A percentile compares a stretch with the other conserved stretches of the same genome.
Evolutionary conservation across 1,140 invertebrate genomes (phyloP).

Genomic region (Myzus persicae): DNA sequence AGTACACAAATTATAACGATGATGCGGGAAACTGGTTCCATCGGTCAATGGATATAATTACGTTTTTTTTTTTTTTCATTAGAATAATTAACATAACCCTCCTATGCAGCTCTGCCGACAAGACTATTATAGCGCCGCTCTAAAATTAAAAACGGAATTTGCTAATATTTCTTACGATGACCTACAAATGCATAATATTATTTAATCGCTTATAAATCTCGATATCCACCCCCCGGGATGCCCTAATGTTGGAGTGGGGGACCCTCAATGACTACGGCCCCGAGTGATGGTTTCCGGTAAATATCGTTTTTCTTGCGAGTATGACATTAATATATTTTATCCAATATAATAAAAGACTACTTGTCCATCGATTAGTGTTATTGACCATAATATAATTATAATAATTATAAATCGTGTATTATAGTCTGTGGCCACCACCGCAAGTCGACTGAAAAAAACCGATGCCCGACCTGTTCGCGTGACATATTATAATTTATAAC

Average conservation of each 20-base stretch:
- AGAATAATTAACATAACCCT: neutral
- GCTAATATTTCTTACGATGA: neutral
- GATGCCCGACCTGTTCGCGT: too few species aligned
- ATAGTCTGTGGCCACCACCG: neutral
- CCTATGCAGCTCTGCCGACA: neutral
- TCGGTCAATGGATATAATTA: neutral
- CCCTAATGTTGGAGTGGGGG: too few species aligned
- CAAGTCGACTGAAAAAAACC: too few species aligned
- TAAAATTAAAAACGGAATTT: neutral
- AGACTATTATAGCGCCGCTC: neutral
- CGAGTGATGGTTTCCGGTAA: neutral
- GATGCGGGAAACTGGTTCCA: neutral
- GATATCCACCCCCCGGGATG: too few species aligned
- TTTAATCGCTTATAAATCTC: too few species aligned
- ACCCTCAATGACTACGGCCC: too few species aligned
- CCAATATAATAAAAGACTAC: neutral
- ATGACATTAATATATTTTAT: too few species aligned
- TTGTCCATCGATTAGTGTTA: neutral
- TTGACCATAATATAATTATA: neutral
- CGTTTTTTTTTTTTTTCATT: neutral
- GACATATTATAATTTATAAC: too few species aligned
- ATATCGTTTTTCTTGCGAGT: neutral
- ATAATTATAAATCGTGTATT: neutral
- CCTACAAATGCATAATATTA: neutral
- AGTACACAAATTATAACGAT: neutral